phyloP scores from a whole-genome alignment of 2,113 vertebrate genomes.

The Bolborhynchus lineola region DNA sequence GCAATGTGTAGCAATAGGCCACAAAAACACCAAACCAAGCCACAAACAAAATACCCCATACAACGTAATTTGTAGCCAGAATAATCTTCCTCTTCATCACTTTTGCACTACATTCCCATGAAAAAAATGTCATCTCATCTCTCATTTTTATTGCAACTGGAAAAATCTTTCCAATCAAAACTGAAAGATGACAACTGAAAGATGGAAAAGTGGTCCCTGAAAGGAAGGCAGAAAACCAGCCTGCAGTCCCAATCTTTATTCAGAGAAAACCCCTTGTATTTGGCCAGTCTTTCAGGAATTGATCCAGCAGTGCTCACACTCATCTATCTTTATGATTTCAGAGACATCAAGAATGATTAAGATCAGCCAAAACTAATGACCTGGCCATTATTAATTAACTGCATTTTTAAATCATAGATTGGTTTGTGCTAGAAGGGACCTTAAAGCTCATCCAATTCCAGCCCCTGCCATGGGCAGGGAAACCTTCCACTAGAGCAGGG shows the following conservation, averaged over 20 bases:
- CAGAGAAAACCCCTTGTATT: accelerated
- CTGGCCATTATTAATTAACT: background rate
- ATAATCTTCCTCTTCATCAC: background rate
- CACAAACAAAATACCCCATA: background rate
- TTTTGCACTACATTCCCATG: background rate
- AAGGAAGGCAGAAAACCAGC: background rate
- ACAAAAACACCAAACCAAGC: background rate
- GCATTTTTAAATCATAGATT: background rate
- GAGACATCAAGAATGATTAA: background rate
- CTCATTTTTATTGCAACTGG: background rate
- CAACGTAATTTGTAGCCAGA: background rate
- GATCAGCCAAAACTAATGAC: background rate
- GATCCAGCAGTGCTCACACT: background rate
- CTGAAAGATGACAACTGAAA: background rate
- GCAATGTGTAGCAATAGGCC: background rate
- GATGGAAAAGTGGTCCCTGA: background rate
- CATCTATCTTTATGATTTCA: background rate
- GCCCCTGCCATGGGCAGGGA: background rate
- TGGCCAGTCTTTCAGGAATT: background rate
- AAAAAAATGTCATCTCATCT: background rate
- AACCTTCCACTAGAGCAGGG: background rate
- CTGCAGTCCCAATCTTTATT: background rate
- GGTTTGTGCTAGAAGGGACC: background rate
- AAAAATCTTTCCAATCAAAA: background rate
- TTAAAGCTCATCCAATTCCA: background rate